A percentile compares a stretch with the other conserved stretches of the same genome.
Conservation (phyloP, 1,140 invertebrate species). For the Holcopasites calliopsidis region DNA sequence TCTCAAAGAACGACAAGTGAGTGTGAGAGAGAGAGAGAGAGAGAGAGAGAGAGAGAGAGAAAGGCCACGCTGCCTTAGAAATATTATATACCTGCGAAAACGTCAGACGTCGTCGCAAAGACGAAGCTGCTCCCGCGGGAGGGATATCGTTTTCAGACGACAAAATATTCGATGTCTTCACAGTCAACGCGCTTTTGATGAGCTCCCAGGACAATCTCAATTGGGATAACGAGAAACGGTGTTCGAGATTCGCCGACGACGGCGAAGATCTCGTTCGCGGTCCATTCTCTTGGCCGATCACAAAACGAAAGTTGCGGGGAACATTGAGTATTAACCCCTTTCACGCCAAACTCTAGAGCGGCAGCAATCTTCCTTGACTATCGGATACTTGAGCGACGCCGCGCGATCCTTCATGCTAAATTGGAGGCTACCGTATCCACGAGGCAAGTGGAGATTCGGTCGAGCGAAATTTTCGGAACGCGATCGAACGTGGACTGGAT, state of each 20-base stretch:
- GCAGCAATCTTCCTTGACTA: too few species aligned
- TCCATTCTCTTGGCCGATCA: not conserved
- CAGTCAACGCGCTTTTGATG: conserved; percentile 37
- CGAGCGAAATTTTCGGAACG: conserved; percentile 21
- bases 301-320: not conserved
- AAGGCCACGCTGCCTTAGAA: conserved; percentile 42
- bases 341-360: not conserved
- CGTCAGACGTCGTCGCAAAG: conserved; percentile 42
- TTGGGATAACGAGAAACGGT: conserved; percentile 21
- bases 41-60: too few species aligned
- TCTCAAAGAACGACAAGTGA: not conserved
- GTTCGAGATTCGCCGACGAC: not conserved
- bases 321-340: not conserved
- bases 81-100: conserved; percentile 59
- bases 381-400: too few species aligned
- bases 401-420: too few species aligned
- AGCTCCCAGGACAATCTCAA: not conserved
- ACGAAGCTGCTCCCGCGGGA: not conserved
- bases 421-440: not conserved
- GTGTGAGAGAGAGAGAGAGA: too few species aligned
- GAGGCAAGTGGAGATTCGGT: not conserved
- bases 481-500: conserved; percentile 27
- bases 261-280: not conserved
- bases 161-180: conserved; percentile 17
- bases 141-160: conserved; percentile 29